phyloP scores from a whole-genome alignment of 2,113 vertebrate species.

The Fulica atra region DNA sequence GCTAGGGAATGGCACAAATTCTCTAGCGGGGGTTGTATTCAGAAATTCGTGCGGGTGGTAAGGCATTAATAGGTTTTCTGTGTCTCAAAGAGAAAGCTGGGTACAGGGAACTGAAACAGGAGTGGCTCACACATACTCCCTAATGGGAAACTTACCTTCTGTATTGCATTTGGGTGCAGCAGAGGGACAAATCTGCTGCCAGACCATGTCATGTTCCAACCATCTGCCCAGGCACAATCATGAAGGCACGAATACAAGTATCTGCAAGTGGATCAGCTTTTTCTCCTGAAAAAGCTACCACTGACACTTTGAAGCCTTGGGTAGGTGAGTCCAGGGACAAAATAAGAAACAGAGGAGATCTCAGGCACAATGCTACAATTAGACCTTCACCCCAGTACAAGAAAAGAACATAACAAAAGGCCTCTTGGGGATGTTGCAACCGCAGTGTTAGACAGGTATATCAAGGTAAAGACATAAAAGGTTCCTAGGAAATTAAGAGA shows the following conservation, averaged over 20 bases:
- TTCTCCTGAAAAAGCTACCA: not conserved
- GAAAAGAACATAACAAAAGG: not conserved
- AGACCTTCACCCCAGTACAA: accelerated
- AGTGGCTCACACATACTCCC: not conserved
- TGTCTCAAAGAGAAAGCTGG: not conserved
- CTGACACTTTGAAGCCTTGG: not conserved
- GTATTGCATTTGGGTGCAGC: not conserved
- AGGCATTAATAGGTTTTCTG: not conserved
- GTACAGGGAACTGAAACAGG: not conserved
- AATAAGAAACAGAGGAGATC: not conserved
- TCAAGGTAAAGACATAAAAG: not conserved
- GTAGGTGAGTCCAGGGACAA: not conserved
- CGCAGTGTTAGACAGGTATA: not conserved
- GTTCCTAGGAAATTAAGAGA: not conserved
- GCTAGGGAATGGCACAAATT: not conserved
- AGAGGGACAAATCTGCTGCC: not conserved
- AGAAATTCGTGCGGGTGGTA: not conserved
- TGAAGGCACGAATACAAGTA: not conserved
- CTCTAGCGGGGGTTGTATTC: not conserved
- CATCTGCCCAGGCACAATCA: not conserved
- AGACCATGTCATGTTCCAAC: not conserved
- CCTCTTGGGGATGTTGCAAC: not conserved
- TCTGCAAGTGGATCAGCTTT: not conserved
- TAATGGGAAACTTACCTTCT: not conserved
- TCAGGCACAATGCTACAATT: not conserved